phyloP scores from a whole-genome alignment of 1,140 invertebrate genomes.

The Saccostrea glomerata region DNA sequence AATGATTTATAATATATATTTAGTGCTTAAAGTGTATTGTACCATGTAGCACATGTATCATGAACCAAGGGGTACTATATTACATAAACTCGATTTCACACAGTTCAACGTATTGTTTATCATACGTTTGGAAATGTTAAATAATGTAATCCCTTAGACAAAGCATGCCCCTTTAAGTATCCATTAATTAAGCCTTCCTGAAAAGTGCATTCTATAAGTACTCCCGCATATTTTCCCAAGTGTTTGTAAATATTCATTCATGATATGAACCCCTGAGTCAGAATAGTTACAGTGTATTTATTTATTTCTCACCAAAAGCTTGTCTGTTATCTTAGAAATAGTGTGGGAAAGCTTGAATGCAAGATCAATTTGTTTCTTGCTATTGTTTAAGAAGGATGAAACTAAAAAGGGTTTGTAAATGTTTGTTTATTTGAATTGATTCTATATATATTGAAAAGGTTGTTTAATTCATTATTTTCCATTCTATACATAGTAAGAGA shows the following conservation, averaged over 20 bases:
- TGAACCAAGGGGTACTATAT: neutral
- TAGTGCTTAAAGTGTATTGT: neutral
- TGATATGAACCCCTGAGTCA: neutral
- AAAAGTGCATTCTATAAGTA: neutral
- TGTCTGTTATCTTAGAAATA: neutral
- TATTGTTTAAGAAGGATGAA: neutral
- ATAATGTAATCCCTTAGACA: too few relatives aligned
- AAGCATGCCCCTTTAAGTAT: neutral
- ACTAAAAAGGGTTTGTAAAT: conserved; percentile 2
- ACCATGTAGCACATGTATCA: neutral
- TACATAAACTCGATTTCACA: neutral
- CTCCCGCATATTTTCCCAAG: neutral
- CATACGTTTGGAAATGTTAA: neutral
- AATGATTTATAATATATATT: neutral
- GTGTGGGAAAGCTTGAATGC: neutral
- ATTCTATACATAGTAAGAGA: too few relatives aligned
- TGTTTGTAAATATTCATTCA: neutral
- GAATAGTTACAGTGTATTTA: neutral
- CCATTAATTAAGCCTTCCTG: neutral
- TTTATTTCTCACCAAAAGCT: neutral
- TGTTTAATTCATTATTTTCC: too few relatives aligned
- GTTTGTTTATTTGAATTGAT: too few relatives aligned
- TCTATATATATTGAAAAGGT: too few relatives aligned
- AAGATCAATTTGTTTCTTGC: neutral
- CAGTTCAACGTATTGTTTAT: neutral